These are phyloP conservation scores for Myzus persicae DNA, from an alignment of 1,140 invertebrate genomes.

Conservation along the genomic window DNA sequence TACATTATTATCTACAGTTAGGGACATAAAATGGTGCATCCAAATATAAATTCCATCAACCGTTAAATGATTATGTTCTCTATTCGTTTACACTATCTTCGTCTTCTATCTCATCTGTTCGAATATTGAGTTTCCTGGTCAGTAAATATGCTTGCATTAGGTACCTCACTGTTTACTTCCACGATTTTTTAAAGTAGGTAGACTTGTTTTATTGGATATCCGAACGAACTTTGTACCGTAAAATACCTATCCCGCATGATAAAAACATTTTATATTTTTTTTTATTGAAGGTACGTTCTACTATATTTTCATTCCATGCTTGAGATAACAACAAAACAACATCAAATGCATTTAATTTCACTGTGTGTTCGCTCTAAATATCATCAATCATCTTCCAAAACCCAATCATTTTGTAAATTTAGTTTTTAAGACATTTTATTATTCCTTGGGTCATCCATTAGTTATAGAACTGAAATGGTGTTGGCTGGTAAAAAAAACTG, in stretches of 20 bases:
- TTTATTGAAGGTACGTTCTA: background rate
- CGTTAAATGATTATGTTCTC: background rate
- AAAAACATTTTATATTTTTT: background rate
- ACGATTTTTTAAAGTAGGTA: background rate
- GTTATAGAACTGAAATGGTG: background rate
- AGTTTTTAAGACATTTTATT: background rate
- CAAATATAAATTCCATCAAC: too few relatives aligned
- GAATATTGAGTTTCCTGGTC: background rate
- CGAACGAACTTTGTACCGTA: background rate
- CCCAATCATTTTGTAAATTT: background rate
- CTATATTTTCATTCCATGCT: background rate
- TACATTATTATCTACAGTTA: background rate
- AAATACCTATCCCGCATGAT: background rate
- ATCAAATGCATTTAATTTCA: background rate
- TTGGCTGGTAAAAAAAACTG: background rate
- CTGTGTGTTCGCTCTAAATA: background rate
- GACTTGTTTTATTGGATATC: background rate
- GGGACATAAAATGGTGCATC: background rate
- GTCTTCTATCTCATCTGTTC: background rate
- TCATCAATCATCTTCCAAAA: background rate
- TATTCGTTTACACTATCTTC: background rate
- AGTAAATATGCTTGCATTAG: background rate
- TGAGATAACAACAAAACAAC: background rate
- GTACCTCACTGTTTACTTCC: background rate
- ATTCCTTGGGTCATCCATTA: background rate